These are phyloP conservation scores for Palaemon carinicauda DNA, from an alignment of 1,140 invertebrate genomes.

Conservation along the genomic window DNA sequence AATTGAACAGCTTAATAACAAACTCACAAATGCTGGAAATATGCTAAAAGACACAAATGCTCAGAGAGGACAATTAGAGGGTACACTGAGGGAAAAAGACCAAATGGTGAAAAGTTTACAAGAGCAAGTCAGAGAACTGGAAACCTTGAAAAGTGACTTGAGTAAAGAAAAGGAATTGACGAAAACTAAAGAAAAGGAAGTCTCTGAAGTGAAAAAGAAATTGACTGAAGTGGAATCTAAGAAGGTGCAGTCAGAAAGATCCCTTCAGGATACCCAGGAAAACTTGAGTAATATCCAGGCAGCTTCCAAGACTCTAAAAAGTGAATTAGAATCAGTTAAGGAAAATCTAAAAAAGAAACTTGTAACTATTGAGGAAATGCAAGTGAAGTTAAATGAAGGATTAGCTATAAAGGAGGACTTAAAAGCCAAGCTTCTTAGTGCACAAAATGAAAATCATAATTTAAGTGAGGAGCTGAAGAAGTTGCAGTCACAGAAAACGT, in stretches of 20 bases:
- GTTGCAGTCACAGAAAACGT: conserved; percentile 3
- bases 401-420: conserved; percentile 22
- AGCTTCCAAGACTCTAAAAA: conserved; percentile 24
- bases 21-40: conserved; percentile 31
- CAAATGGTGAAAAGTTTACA: conserved; percentile 14
- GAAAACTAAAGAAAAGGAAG: conserved; percentile 23
- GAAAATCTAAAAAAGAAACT: conserved; percentile 39
- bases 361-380: conserved; percentile 27
- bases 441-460: background rate
- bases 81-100: conserved; percentile 27
- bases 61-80: conserved; percentile 3
- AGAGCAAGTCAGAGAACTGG: conserved; percentile 19
- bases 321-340: conserved; percentile 39
- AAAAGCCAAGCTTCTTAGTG: background rate
- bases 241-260: conserved; percentile 20
- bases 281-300: conserved; percentile 16
- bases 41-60: conserved; percentile 15
- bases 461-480: conserved; percentile 1
- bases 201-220: conserved; percentile 26
- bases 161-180: conserved; percentile 7
- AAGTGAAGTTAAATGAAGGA: conserved; percentile 22
- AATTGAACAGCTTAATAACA: conserved; percentile 42
- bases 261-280: conserved; percentile 34
- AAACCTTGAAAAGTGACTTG: conserved; percentile 12
- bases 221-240: conserved; percentile 23